A percentile compares a stretch with the other conserved stretches of the same genome.
Evolutionary conservation across 2,113 vertebrate species (phyloP).

Genomic region (Mohoua ochrocephala): DNA sequence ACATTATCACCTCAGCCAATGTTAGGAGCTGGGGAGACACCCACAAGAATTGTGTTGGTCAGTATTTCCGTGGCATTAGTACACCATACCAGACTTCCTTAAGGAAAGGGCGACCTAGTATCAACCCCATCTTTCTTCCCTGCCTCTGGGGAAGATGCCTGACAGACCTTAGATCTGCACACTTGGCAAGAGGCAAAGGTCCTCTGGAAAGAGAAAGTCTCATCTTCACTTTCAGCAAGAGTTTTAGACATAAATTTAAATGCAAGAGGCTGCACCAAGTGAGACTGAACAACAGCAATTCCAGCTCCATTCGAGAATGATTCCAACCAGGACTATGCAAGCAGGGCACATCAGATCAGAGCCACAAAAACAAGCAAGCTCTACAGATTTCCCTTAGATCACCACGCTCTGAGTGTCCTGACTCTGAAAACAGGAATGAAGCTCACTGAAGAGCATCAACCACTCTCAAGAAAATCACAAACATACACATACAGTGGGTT

Average conservation of each 20-base stretch:
- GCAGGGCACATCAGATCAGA: neutral
- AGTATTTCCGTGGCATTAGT: neutral
- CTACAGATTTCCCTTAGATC: neutral
- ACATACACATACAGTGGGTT: fast-evolving
- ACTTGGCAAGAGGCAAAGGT: neutral
- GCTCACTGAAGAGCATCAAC: neutral
- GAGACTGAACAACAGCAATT: neutral
- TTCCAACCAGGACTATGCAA: neutral
- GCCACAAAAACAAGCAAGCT: neutral
- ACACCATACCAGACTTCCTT: neutral
- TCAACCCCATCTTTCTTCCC: neutral
- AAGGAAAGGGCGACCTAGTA: neutral
- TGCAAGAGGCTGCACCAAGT: neutral
- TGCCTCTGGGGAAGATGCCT: neutral
- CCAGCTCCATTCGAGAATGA: neutral
- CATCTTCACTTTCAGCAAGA: neutral
- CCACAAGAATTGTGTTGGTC: neutral
- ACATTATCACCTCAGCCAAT: fast-evolving
- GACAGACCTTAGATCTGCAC: neutral
- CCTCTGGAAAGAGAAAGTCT: neutral
- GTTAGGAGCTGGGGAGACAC: fast-evolving
- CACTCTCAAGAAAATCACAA: neutral
- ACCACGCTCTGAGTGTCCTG: neutral
- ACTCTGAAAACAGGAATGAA: neutral
- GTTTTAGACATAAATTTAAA: neutral